Conservation (phyloP, 2,113 vertebrate species). For the Suncus etruscus region DNA sequence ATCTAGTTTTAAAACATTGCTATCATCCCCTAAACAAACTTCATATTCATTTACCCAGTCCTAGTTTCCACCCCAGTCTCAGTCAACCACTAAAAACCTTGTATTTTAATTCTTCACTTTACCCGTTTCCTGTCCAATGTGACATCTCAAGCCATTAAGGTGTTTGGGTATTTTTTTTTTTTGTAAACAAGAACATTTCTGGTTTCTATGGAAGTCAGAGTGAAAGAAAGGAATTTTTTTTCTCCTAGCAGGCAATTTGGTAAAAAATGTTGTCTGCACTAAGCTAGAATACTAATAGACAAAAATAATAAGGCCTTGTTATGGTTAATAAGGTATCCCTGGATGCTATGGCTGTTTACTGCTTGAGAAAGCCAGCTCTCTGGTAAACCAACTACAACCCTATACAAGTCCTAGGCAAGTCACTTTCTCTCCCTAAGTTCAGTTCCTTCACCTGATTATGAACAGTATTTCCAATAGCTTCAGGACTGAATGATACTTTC, state of each 20-base stretch:
- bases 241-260: constrained; percentile 4
- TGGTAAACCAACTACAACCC: not conserved
- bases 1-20: constrained; percentile 1
- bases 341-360: not conserved
- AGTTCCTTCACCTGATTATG: not conserved
- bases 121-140: not conserved
- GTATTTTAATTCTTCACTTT: not conserved
- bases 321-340: not conserved
- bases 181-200: constrained; percentile 53
- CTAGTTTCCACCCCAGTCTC: not conserved
- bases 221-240: constrained; percentile 66
- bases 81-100: not conserved
- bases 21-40: not conserved
- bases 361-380: not conserved
- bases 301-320: not conserved
- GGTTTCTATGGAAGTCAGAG: constrained; percentile 48
- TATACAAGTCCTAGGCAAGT: not conserved
- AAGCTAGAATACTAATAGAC: constrained; percentile 45
- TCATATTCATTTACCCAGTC: not conserved
- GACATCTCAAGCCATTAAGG: not conserved
- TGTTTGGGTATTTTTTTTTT: not conserved
- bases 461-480: not conserved
- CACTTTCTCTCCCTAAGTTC: not conserved
- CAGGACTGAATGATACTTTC: not conserved
- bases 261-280: constrained; percentile 1